phyloP scores from a whole-genome alignment of 2,113 vertebrate genomes.

The Lanius ludovicianus region DNA sequence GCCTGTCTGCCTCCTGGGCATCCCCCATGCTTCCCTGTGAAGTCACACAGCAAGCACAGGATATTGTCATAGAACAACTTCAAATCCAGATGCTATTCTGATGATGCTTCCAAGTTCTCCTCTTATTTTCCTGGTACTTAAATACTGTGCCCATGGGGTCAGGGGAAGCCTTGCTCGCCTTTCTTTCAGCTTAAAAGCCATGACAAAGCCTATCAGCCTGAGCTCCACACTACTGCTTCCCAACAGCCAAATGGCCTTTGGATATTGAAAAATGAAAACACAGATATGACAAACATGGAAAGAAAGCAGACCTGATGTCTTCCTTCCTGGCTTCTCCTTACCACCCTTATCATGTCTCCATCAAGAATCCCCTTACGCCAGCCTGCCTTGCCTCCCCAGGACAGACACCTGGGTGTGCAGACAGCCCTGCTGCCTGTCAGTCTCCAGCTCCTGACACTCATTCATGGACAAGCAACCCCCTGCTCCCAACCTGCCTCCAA shows the following conservation, averaged over 20 bases:
- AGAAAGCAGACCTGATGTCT: background rate
- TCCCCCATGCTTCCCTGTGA: background rate
- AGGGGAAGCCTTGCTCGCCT: background rate
- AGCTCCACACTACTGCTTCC: background rate
- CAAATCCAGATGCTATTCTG: rapidly evolving
- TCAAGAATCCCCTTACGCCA: background rate
- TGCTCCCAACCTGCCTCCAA: background rate
- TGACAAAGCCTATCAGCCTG: background rate
- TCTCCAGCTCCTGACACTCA: background rate
- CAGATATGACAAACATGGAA: background rate
- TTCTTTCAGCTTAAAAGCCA: background rate
- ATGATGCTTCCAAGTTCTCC: background rate
- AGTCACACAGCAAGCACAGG: background rate
- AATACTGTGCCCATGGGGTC: background rate
- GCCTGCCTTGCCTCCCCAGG: background rate
- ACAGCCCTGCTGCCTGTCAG: background rate
- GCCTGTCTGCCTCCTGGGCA: background rate
- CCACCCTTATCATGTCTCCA: background rate
- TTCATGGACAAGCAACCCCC: rapidly evolving
- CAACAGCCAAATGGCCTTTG: background rate
- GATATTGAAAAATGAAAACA: background rate
- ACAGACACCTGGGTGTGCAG: background rate
- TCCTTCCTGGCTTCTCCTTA: background rate
- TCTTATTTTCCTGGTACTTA: background rate
- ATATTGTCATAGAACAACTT: background rate